These are phyloP conservation scores for Eurosta solidaginis DNA, from an alignment of 1,140 invertebrate genomes.

Conservation along the genomic window DNA sequence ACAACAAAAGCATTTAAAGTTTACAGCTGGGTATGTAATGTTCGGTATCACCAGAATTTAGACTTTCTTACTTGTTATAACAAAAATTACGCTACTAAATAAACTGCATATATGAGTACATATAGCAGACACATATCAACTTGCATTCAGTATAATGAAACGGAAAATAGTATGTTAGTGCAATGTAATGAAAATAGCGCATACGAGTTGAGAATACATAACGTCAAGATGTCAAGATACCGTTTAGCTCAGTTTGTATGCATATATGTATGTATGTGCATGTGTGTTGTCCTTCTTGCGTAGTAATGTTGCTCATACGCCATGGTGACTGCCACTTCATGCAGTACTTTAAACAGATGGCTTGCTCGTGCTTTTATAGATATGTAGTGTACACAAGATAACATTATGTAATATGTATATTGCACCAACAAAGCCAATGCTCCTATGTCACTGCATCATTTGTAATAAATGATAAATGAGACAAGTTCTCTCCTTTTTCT, in stretches of 20 bases:
- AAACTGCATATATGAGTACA: too few species aligned
- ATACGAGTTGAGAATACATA: background rate
- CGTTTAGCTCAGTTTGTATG: background rate
- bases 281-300: background rate
- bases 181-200: background rate
- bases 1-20: too few species aligned
- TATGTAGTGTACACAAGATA: too few species aligned
- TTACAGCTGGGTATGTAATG: too few species aligned
- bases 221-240: conserved; percentile 9
- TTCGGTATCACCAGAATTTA: too few species aligned
- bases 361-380: background rate
- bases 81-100: background rate
- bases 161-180: background rate
- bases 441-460: conserved; percentile 5
- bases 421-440: background rate
- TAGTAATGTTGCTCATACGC: background rate
- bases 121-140: background rate
- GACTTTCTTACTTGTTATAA: too few species aligned
- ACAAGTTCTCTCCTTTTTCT: background rate
- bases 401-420: too few species aligned
- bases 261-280: background rate
- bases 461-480: conserved; percentile 27
- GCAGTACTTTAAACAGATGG: too few species aligned
- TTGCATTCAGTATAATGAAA: background rate
- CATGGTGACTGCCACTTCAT: background rate